Percentiles rank a stretch among this genome's conserved stretches.
These are phyloP conservation scores for Drosophila colorata DNA, from an alignment of 2,888 invertebrate species.

Conservation along the genomic window DNA sequence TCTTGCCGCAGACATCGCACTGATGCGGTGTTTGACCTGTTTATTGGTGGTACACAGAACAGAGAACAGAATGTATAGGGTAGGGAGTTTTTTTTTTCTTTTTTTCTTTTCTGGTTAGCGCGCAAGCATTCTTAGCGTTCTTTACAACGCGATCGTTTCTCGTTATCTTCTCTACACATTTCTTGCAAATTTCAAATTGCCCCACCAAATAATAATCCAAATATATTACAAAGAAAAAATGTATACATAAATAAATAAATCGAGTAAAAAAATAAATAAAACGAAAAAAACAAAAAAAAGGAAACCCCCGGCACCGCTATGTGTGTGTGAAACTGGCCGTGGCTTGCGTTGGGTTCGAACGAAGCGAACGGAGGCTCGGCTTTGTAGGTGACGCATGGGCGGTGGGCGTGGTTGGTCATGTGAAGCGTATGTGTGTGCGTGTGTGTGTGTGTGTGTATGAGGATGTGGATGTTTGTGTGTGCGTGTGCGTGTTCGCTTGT, in stretches of 20 bases:
- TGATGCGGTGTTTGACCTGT: constrained; percentile 94
- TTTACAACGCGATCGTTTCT: constrained; percentile 23
- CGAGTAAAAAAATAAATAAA: constrained; percentile 27
- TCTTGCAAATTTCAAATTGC: constrained; percentile 25
- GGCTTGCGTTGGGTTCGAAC: constrained; percentile 76
- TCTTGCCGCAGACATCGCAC: constrained; percentile 94
- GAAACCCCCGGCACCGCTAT: constrained; percentile 67
- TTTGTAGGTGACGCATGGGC: constrained; percentile 72
- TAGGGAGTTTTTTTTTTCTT: constrained; percentile 42
- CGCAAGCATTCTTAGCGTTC: constrained; percentile 38
- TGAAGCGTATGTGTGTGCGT: constrained; percentile 44
- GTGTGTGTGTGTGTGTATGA: constrained; percentile 27
- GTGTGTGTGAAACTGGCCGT: constrained; percentile 79
- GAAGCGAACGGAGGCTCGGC: constrained; percentile 78
- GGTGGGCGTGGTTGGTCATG: constrained; percentile 61
- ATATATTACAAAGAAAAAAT: constrained; percentile 23
- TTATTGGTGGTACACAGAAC: constrained; percentile 61
- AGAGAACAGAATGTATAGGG: constrained; percentile 59
- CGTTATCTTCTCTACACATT: constrained; percentile 9
- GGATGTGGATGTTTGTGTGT: constrained; percentile 28
- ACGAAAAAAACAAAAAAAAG: not conserved
- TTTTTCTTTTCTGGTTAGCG: constrained; percentile 47
- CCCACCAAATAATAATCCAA: constrained; percentile 42
- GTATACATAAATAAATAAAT: constrained; percentile 25
- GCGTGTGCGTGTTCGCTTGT: constrained; percentile 28